Evolutionary conservation across 2,113 vertebrate species (phyloP).

Genomic region (Riparia riparia): DNA sequence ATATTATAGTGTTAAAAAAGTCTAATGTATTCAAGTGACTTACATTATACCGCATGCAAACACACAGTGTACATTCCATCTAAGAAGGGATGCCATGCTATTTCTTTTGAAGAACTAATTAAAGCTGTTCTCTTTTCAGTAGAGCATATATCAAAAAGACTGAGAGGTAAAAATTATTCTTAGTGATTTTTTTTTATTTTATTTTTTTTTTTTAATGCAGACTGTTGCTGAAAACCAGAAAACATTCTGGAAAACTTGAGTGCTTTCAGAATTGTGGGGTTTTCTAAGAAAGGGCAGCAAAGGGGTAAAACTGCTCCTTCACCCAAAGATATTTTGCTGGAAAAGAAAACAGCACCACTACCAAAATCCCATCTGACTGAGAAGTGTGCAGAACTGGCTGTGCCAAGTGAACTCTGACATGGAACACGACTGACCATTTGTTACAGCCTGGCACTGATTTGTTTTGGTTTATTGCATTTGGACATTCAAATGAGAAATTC

Average conservation of each 20-base stretch:
- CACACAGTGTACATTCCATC: slow-evolving; percentile 53
- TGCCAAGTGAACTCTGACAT: neutral
- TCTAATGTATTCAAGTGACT: slow-evolving; percentile 71
- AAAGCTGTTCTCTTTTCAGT: neutral
- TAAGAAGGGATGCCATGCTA: slow-evolving; percentile 38
- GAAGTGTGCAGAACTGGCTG: neutral
- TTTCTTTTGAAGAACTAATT: neutral
- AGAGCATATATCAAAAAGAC: neutral
- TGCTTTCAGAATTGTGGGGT: neutral
- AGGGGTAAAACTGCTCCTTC: neutral
- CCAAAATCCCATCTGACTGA: neutral
- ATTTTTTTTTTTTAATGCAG: neutral
- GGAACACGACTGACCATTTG: neutral
- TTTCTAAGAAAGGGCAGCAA: neutral
- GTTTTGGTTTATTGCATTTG: neutral
- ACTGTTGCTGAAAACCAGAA: neutral
- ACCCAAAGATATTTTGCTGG: neutral
- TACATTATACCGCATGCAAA: slow-evolving; percentile 70
- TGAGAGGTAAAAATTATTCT: neutral
- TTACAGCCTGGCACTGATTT: neutral
- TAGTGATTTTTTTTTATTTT: neutral
- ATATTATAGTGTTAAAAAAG: slow-evolving; percentile 69
- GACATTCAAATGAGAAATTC: neutral
- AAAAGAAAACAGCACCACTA: neutral
- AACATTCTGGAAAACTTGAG: neutral